Evolutionary conservation across 2,797 vertebrate genomes (phyloP).

Genomic region (Oryzias dopingdopingensis): DNA sequence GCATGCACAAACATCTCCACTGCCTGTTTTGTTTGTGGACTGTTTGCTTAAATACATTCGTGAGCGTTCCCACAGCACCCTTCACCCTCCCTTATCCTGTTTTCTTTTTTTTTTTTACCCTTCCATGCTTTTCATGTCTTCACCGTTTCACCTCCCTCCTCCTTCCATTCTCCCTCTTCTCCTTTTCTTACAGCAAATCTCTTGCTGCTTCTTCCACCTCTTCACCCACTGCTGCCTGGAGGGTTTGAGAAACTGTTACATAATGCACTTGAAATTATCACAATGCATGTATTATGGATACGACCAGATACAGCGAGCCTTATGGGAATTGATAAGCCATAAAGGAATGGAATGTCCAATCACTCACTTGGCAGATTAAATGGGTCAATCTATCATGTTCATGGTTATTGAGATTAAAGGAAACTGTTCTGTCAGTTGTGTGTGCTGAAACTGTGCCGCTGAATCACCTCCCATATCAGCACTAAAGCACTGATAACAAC

Average conservation of each 20-base stretch:
- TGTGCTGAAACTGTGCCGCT: constrained; percentile 43
- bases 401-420: constrained; percentile 50
- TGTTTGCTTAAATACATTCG: constrained; percentile 21
- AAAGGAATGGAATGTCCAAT: constrained; percentile 45
- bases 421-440: constrained; percentile 36
- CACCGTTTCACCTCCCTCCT: constrained; percentile 43
- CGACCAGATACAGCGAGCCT: constrained; percentile 27
- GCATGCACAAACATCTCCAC: constrained; percentile 39
- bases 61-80: constrained; percentile 11
- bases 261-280: constrained; percentile 70
- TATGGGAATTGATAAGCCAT: constrained; percentile 45
- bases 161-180: constrained; percentile 38
- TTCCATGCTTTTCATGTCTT: constrained; percentile 48
- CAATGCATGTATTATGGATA: constrained; percentile 61
- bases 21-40: constrained; percentile 33
- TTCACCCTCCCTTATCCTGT: constrained; percentile 12
- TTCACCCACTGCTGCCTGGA: constrained; percentile 54
- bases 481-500: constrained; percentile 57
- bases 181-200: constrained; percentile 48
- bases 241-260: constrained; percentile 66
- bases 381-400: constrained; percentile 49
- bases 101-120: constrained; percentile 39
- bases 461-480: constrained; percentile 56
- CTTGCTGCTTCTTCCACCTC: constrained; percentile 58
- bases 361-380: constrained; percentile 51